Percentiles rank a stretch among this genome's conserved stretches.
Conservation (phyloP, 2,797 vertebrate species). For the Sebastes matsubarae region DNA sequence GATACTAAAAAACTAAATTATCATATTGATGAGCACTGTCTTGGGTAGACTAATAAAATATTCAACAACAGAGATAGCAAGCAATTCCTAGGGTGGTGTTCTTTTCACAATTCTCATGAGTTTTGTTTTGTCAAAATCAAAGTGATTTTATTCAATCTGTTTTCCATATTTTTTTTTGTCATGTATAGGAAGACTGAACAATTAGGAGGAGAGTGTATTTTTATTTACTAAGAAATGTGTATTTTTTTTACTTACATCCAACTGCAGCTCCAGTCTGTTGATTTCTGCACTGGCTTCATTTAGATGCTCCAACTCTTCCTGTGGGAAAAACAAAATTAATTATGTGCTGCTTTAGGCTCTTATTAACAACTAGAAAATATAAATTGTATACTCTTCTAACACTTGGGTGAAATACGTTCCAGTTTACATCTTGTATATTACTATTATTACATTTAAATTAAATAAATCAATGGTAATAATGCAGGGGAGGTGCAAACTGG, state of each 20-base stretch:
- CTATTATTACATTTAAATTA: neutral
- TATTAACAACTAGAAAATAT: neutral
- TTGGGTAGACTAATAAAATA: slow-evolving; percentile 31
- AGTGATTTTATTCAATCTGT: neutral
- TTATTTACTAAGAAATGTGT: neutral
- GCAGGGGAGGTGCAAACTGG: neutral
- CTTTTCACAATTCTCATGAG: slow-evolving; percentile 19
- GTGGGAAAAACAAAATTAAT: neutral
- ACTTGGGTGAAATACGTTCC: neutral
- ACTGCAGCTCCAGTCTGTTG: slow-evolving; percentile 90
- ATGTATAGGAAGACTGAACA: neutral
- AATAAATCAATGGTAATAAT: neutral
- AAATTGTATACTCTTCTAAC: neutral
- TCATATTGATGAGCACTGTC: slow-evolving; percentile 27
- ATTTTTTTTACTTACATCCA: slow-evolving; percentile 86
- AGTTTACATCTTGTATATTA: too few species aligned
- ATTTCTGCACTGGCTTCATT: slow-evolving; percentile 96
- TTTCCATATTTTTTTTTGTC: neutral
- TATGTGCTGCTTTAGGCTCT: neutral
- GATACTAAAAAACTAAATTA: slow-evolving; percentile 19
- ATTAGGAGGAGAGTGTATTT: neutral
- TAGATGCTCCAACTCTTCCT: slow-evolving; percentile 94
- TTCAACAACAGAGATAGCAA: slow-evolving; percentile 10
- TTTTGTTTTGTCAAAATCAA: slow-evolving; percentile 31
- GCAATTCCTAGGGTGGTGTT: neutral